A percentile compares a stretch with the other conserved stretches of the same genome.
Conservation (phyloP, 2,113 vertebrate genomes). For the Amazona guildingii region DNA sequence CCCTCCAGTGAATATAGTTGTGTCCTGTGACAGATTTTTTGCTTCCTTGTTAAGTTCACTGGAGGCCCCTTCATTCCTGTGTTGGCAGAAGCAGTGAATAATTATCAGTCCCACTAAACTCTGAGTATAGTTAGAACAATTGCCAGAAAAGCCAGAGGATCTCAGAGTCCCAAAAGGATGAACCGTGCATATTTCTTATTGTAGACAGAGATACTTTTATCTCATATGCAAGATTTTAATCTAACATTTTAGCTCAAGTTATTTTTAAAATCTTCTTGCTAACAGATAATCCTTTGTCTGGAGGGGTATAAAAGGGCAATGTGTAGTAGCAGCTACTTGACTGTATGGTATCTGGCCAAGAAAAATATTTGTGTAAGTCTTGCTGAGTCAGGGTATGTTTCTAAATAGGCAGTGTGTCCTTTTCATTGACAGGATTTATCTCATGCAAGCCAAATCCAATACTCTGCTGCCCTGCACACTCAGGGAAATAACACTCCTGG, state of each 20-base stretch:
- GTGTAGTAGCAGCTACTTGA: slow-evolving; percentile 39
- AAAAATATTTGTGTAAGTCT: slow-evolving; percentile 49
- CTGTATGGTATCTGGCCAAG: slow-evolving; percentile 9
- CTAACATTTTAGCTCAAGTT: neutral
- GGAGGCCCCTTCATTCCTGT: neutral
- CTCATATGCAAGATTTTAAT: neutral
- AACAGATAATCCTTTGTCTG: slow-evolving; percentile 26
- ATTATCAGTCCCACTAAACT: neutral
- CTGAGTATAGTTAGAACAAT: neutral
- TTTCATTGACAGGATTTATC: slow-evolving; percentile 18
- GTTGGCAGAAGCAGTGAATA: neutral
- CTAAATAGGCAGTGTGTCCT: neutral
- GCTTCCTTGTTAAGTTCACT: neutral
- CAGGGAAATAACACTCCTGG: accelerated
- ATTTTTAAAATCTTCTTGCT: slow-evolving; percentile 9
- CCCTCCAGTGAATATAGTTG: neutral
- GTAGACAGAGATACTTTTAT: neutral
- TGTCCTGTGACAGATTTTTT: neutral
- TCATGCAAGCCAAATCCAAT: neutral
- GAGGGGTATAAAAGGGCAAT: slow-evolving; percentile 7
- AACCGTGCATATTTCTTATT: neutral
- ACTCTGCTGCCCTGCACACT: neutral
- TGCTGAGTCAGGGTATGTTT: slow-evolving; percentile 48
- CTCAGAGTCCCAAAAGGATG: neutral
- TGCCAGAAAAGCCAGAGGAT: neutral